These are phyloP conservation scores for Yponomeuta malinellus DNA, from an alignment of 2,888 invertebrate species.

Conservation along the genomic window DNA sequence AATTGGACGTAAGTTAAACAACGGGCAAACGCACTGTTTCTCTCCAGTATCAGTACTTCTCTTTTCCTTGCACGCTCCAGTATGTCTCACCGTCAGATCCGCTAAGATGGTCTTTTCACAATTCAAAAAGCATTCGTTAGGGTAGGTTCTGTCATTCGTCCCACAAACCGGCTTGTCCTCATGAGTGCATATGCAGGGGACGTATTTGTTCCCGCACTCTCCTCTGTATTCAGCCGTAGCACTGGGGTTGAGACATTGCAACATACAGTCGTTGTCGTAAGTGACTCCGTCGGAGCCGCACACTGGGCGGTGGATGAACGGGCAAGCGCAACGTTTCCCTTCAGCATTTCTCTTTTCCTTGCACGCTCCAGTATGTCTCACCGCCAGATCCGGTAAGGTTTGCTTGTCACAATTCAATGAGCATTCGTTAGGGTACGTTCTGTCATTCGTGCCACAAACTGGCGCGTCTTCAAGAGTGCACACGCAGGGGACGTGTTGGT, in stretches of 20 bases:
- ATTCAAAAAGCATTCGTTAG: conserved; percentile 78
- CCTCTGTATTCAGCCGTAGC: conserved; percentile 4
- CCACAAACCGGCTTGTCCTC: conserved; percentile 78
- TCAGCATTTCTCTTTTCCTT: conserved; percentile 5
- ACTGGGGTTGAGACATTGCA: conserved; percentile 54
- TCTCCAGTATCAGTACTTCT: not conserved
- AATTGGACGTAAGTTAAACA: conserved; percentile 48
- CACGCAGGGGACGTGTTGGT: not conserved
- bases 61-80: not conserved
- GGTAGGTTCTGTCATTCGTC: conserved; percentile 82
- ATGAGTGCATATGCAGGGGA: conserved; percentile 40
- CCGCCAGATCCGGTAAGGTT: not conserved
- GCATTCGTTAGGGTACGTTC: conserved; percentile 22
- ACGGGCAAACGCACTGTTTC: conserved; percentile 26
- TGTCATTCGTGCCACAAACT: conserved; percentile 23
- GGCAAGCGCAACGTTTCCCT: conserved; percentile 25
- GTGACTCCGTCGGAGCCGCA: conserved; percentile 82
- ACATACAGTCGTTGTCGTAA: conserved; percentile 80
- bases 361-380: not conserved
- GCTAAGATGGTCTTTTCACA: conserved; percentile 38
- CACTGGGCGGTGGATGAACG: conserved; percentile 55
- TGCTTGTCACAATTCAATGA: not conserved
- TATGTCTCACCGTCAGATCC: conserved; percentile 25
- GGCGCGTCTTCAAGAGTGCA: conserved; percentile 20
- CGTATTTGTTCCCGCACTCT: conserved; percentile 22